These are phyloP conservation scores for Diplogasteroides magnus DNA, from an alignment of 1,140 invertebrate species.

Conservation along the genomic window DNA sequence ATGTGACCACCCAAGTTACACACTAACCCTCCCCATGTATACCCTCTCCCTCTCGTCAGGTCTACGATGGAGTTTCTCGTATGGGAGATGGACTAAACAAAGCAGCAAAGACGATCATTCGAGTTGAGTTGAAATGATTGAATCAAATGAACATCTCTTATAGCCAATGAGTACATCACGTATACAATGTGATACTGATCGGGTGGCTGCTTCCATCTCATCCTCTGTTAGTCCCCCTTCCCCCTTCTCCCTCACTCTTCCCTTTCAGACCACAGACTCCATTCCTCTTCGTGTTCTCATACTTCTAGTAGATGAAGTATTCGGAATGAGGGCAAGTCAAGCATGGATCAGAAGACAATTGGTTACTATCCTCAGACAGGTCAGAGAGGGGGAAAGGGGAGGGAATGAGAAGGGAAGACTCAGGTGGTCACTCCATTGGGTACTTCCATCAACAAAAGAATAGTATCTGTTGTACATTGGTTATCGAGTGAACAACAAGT, in stretches of 20 bases:
- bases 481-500: conserved; percentile 82
- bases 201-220: conserved; percentile 39
- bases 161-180: conserved; percentile 4
- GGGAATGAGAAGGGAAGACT: not conserved
- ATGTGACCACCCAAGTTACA: too few relatives aligned
- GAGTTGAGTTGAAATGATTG: too few relatives aligned
- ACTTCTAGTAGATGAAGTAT: conserved; percentile 81
- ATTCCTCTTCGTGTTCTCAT: conserved; percentile 80
- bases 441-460: conserved; percentile 79
- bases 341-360: conserved; percentile 79
- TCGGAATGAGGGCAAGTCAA: conserved; percentile 78
- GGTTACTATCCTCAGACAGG: conserved; percentile 72
- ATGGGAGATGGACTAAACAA: conserved; percentile 49
- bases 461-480: conserved; percentile 81
- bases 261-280: conserved; percentile 63
- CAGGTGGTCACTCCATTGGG: conserved; percentile 69
- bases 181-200: conserved; percentile 32
- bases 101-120: conserved; percentile 39
- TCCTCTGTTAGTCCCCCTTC: conserved; percentile 28
- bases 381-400: conserved; percentile 50
- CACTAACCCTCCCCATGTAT: too few relatives aligned
- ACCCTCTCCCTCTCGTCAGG: not conserved
- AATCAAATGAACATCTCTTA: conserved; percentile 8
- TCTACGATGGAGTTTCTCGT: conserved; percentile 42
- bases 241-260: conserved; percentile 9